Base-by-base conservation (phyloP, 1,140 invertebrate species). In the Oryctes rhinoceros region DNA sequence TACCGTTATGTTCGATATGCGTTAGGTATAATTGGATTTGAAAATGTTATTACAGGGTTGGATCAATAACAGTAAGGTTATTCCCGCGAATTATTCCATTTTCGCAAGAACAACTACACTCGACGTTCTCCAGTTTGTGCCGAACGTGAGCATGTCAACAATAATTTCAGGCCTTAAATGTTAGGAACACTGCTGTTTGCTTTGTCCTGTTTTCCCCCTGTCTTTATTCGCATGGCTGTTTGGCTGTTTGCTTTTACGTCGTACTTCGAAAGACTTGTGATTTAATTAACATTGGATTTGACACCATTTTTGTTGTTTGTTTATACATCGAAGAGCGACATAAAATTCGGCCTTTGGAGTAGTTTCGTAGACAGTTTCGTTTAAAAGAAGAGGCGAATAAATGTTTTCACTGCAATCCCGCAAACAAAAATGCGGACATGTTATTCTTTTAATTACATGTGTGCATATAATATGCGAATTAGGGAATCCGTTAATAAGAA, bases 11-110 rank as follows among this genome's bases (percentile, higher is more conserved):
- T 59, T 49, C 78, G 78, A 79, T 79, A 79, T 79, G 78, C 75
- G 78, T 74, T 71, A 49, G 67, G 62, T 37, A 71, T 79, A 79
- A 79, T 79, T 79, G 78, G 78, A 79, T 74, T 71, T 65, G 78
- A 79, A 79, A 79, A 79, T 79, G 78, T 71, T 71, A 71, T 71
- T 71, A 71, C 65, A 71, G 20, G 24, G 65, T 37, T 71, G 35
- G 24, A 71, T 71, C 65, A 71, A 71, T 71, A 71, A 24, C 65
- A 71, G 65, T 71, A 71, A 71, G 65, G 65, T 10, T 71, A 15
- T 71, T 71, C 13, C 65, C 24, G 3, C 24, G 65, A 71, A 71
- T 71, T 71, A 71, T 71, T 71, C 65, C 65, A 71, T 71, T 71
- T 71, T 71, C 65, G 24, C 65, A 24, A 71, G 65, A 71, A 37